Percentiles rank a stretch among this genome's conserved stretches.
Conservation (phyloP, 2,797 vertebrate species). For the Danio albolineatus region DNA sequence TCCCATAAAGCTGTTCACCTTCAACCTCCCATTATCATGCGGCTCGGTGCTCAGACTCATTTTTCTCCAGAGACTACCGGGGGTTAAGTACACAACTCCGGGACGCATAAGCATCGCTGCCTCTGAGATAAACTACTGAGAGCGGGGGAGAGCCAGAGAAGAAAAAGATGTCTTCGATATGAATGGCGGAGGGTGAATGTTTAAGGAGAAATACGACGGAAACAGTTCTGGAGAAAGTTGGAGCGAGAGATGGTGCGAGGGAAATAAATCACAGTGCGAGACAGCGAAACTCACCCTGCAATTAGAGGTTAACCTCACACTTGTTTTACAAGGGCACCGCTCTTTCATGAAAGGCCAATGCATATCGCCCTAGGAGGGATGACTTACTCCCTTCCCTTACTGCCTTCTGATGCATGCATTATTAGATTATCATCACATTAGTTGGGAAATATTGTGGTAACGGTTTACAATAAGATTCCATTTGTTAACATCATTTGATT, state of each 20-base stretch:
- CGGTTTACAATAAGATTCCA: too few species aligned
- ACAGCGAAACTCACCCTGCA: slow-evolving; percentile 63
- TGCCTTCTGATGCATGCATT: slow-evolving; percentile 1
- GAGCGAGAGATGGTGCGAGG: slow-evolving; percentile 28
- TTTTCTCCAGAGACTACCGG: slow-evolving; percentile 32
- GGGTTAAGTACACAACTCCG: slow-evolving; percentile 43
- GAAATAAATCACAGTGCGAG: slow-evolving; percentile 56
- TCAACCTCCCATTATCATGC: slow-evolving; percentile 45
- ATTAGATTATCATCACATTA: background rate
- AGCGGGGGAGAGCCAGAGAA: slow-evolving; percentile 8
- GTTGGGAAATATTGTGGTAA: too few species aligned
- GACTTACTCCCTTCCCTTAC: background rate
- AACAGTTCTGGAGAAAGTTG: background rate
- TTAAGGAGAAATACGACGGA: background rate
- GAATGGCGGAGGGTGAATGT: background rate
- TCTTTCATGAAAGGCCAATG: slow-evolving; percentile 62
- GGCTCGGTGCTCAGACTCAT: slow-evolving; percentile 25
- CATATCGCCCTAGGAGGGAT: slow-evolving; percentile 20
- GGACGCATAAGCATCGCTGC: slow-evolving; percentile 28
- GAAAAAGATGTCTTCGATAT: slow-evolving; percentile 11
- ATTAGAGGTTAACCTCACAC: slow-evolving; percentile 74
- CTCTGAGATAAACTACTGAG: slow-evolving; percentile 29
- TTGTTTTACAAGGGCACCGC: slow-evolving; percentile 62
- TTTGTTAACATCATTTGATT: too few species aligned
- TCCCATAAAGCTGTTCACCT: slow-evolving; percentile 29